Conservation (phyloP, 2,113 vertebrate species). For the Reinhardtius hippoglossoides region DNA sequence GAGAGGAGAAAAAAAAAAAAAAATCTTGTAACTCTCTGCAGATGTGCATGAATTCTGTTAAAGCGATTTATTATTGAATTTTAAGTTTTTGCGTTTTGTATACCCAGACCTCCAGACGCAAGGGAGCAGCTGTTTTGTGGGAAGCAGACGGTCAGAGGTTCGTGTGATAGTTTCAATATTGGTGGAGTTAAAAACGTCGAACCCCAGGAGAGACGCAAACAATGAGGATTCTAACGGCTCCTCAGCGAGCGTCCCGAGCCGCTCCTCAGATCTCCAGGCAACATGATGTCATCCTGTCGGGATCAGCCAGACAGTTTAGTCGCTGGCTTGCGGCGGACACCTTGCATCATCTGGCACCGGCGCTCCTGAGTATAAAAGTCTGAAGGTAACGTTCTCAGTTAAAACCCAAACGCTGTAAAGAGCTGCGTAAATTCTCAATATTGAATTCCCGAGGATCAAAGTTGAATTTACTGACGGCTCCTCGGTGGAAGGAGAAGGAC, state of each 20-base stretch:
- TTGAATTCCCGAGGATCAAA: conserved; percentile 52
- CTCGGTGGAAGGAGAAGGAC: conserved; percentile 33
- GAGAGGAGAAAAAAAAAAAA: conserved; percentile 13
- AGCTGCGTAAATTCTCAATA: conserved; percentile 30
- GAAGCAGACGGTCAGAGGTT: neutral
- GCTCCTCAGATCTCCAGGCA: conserved; percentile 17
- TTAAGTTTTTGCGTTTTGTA: conserved; percentile 14
- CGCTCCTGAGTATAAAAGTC: conserved; percentile 49
- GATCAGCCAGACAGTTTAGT: conserved; percentile 36
- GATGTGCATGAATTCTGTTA: conserved; percentile 14
- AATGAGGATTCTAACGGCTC: conserved; percentile 8
- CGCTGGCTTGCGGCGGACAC: conserved; percentile 18
- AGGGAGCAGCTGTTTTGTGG: conserved; percentile 25
- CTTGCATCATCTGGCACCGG: conserved; percentile 62
- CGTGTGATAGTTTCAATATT: conserved; percentile 29
- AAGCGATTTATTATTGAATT: conserved; percentile 13
- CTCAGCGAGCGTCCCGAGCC: conserved; percentile 25
- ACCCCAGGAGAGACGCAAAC: conserved; percentile 3
- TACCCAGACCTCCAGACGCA: conserved; percentile 20
- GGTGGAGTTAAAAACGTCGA: conserved; percentile 15
- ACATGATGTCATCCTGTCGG: conserved; percentile 50
- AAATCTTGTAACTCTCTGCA: conserved; percentile 24
- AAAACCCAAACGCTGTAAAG: conserved; percentile 25
- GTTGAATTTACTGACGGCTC: conserved; percentile 19
- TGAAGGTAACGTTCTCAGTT: conserved; percentile 23